Evolutionary conservation across 1,140 invertebrate genomes (phyloP).

Genomic region (Drosophila rhopaloa): DNA sequence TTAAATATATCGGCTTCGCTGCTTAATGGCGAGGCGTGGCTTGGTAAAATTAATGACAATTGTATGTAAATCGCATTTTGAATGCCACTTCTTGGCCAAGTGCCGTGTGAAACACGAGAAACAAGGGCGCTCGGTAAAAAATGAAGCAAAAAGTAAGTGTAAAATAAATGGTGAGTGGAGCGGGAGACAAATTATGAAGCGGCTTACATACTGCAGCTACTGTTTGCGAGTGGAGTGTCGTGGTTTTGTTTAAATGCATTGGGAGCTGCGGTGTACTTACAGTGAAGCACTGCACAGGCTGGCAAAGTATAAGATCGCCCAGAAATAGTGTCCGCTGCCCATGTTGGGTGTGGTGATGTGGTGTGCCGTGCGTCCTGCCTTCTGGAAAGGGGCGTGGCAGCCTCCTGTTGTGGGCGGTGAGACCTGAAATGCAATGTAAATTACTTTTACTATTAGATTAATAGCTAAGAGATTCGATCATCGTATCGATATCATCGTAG

Average conservation of each 20-base stretch:
- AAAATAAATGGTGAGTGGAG: slow-evolving; percentile 27
- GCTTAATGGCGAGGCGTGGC: slow-evolving; percentile 23
- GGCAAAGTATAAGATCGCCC: slow-evolving; percentile 84
- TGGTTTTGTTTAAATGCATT: slow-evolving; percentile 14
- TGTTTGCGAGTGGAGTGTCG: slow-evolving; percentile 36
- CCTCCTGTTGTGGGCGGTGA: slow-evolving; percentile 18
- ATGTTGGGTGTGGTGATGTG: slow-evolving; percentile 44
- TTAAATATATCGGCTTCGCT: slow-evolving; percentile 3
- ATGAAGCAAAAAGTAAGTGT: slow-evolving; percentile 30
- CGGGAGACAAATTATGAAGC: slow-evolving; percentile 40
- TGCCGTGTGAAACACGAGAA: slow-evolving; percentile 52
- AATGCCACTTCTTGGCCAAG: slow-evolving; percentile 54
- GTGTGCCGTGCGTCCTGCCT: slow-evolving; percentile 26
- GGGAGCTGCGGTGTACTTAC: slow-evolving; percentile 67
- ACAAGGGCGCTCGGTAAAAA: slow-evolving; percentile 34
- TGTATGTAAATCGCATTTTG: slow-evolving; percentile 66
- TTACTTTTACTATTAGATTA: slow-evolving; percentile 14
- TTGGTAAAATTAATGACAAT: slow-evolving; percentile 70
- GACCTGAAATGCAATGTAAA: slow-evolving; percentile 8
- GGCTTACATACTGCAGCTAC: slow-evolving; percentile 56
- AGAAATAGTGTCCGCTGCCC: slow-evolving; percentile 84
- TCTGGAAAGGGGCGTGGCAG: slow-evolving; percentile 18
- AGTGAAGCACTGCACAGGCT: slow-evolving; percentile 84
- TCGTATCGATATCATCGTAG: neutral
- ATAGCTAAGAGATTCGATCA: slow-evolving; percentile 5